These are phyloP conservation scores for Aphidius gifuensis DNA, from an alignment of 1,140 invertebrate genomes.

Conservation along the genomic window DNA sequence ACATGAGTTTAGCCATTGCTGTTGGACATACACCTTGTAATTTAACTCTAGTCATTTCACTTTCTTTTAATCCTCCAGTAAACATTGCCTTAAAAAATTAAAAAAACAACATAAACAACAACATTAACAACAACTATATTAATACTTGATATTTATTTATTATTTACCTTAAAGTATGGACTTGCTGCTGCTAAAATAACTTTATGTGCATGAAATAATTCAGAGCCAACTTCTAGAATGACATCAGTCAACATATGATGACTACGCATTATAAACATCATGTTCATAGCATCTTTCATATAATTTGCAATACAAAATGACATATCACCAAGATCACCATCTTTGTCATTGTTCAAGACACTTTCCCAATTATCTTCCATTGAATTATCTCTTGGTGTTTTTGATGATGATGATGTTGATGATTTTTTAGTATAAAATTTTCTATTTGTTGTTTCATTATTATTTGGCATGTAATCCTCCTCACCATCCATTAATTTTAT, in stretches of 20 bases:
- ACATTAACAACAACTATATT: constrained; percentile 17
- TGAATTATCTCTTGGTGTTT: constrained; percentile 20
- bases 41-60: constrained; percentile 79
- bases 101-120: constrained; percentile 13
- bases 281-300: constrained; percentile 80
- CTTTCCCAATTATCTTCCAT: constrained; percentile 42
- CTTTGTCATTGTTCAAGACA: constrained; percentile 41
- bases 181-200: constrained; percentile 89
- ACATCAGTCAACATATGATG: constrained; percentile 90
- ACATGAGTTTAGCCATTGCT: constrained; percentile 77
- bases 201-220: constrained; percentile 86
- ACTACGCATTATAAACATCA: constrained; percentile 85
- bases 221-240: constrained; percentile 77
- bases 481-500: constrained; percentile 48
- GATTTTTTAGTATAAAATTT: too few relatives aligned
- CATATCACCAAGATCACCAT: constrained; percentile 72
- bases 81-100: constrained; percentile 77
- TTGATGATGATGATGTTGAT: too few relatives aligned
- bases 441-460: constrained; percentile 34
- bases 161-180: constrained; percentile 85
- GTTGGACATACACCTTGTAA: constrained; percentile 85
- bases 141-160: constrained; percentile 9
- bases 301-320: constrained; percentile 84
- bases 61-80: constrained; percentile 80
- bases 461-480: constrained; percentile 39